Conservation (phyloP, 2,113 vertebrate genomes). For the Mormyrus lacerda region DNA sequence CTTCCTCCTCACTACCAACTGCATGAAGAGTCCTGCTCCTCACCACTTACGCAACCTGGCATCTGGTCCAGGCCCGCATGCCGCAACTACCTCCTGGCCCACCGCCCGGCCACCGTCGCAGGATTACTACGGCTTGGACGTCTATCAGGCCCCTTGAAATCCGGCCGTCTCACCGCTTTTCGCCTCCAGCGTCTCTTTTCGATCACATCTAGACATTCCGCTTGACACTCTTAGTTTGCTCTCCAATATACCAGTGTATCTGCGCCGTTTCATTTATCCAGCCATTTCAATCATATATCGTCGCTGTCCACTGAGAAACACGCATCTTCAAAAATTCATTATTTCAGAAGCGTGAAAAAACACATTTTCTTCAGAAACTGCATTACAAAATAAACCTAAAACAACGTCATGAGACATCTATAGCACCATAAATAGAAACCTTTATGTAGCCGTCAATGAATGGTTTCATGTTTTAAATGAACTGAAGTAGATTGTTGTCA, state of each 20-base stretch:
- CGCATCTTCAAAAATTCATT: neutral
- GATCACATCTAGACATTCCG: neutral
- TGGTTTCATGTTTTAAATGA: neutral
- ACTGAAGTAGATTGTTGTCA: neutral
- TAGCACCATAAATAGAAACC: neutral
- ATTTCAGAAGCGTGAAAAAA: neutral
- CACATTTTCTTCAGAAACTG: neutral
- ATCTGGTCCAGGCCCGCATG: neutral
- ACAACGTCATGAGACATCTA: neutral
- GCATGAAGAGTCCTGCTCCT: conserved; percentile 10
- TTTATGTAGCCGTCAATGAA: neutral
- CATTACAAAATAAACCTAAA: neutral
- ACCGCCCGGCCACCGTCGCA: neutral
- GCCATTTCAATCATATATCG: neutral
- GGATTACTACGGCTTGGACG: neutral
- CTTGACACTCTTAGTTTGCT: neutral
- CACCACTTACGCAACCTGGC: neutral
- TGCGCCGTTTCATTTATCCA: neutral
- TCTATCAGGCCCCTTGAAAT: neutral
- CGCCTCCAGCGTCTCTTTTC: neutral
- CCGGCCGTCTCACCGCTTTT: neutral
- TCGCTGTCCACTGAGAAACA: neutral
- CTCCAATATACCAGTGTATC: neutral
- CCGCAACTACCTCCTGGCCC: neutral
- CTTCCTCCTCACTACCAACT: neutral